Base-by-base conservation (phyloP, 2,888 invertebrate species). In the Leptarthrus brevirostris region DNA sequence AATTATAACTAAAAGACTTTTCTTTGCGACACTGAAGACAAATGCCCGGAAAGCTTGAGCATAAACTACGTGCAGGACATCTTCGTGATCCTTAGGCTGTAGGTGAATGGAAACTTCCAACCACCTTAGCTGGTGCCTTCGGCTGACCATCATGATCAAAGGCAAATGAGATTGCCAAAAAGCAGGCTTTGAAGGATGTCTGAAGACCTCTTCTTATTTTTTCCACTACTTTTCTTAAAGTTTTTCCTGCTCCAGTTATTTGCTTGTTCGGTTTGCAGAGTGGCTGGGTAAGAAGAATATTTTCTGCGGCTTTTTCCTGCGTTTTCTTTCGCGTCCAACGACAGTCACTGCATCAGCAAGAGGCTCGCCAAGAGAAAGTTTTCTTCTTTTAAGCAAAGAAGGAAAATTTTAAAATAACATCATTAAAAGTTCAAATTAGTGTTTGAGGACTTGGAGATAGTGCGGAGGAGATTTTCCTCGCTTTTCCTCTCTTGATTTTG, bases 391-490 rank as follows among this genome's bases (percentile, higher is more conserved):
- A 58, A 58, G 58, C 18, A 75, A 75, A 52, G 58, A 58, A 58
- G 36, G 58, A 69, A 54, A 69, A 74, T 20, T 47, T 58, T 74
- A 74, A 74, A 74, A 61, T 72, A 76, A 76, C 74, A 76, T 76
- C 75, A 76, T 76, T 76, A 76, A 76, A 76, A 76, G 74, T 76
- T 76, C 70, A 74, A 74, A 76, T 76, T 76, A 72, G 72, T 76
- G 54, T 75, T 75, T 75, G 70, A 70, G 64, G 71, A 74, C 26
- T 40, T 58, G 26, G 49, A 75, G 69, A 73, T 72, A 69, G 58
- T 54, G 47, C 34, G 58, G 49, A 69, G 20, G 58, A 54, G 49
- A 40, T 40, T 58, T 36, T 58, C 18, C 20, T 58, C 58, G 58
- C 22, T 58, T 34, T 58, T 58, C 18, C 18, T 58, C 58, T 18